phyloP scores from a whole-genome alignment of 2,113 vertebrate species.

The Microcebus ravelobensis region DNA sequence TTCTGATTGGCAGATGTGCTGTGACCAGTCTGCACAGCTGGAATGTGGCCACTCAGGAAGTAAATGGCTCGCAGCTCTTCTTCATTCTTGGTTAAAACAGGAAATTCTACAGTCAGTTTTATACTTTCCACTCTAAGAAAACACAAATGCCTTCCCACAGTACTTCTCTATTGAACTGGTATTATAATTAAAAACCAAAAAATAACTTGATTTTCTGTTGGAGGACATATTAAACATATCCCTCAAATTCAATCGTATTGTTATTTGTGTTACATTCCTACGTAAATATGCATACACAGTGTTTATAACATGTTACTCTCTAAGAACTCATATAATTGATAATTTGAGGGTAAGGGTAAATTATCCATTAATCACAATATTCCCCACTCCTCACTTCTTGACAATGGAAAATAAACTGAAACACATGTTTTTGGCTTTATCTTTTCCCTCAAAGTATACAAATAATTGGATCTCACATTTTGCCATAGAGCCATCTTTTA shows the following conservation, averaged over 20 bases:
- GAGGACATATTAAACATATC: not conserved
- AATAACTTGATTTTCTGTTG: slow-evolving; percentile 8
- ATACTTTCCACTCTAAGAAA: slow-evolving; percentile 63
- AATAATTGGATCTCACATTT: slow-evolving; percentile 32
- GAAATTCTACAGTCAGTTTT: slow-evolving; percentile 65
- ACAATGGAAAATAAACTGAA: slow-evolving; percentile 49
- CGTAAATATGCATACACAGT: not conserved
- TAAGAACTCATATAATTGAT: not conserved
- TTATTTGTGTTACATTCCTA: not conserved
- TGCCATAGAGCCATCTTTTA: not conserved
- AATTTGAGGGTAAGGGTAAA: not conserved
- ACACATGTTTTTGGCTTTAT: slow-evolving; percentile 10
- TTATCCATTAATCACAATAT: not conserved
- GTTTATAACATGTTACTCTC: not conserved
- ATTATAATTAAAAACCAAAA: slow-evolving; percentile 34
- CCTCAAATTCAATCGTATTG: not conserved
- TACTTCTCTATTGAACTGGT: not conserved
- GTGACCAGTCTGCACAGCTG: slow-evolving; percentile 52
- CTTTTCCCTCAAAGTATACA: slow-evolving; percentile 20
- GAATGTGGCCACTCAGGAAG: slow-evolving; percentile 82
- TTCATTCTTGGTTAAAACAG: slow-evolving; percentile 68
- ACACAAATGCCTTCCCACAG: not conserved
- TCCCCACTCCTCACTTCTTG: not conserved
- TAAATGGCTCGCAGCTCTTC: slow-evolving; percentile 49
- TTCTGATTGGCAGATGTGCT: slow-evolving; percentile 73